phyloP scores from a whole-genome alignment of 2,888 invertebrate species.

The Silvanus unidentatus region DNA sequence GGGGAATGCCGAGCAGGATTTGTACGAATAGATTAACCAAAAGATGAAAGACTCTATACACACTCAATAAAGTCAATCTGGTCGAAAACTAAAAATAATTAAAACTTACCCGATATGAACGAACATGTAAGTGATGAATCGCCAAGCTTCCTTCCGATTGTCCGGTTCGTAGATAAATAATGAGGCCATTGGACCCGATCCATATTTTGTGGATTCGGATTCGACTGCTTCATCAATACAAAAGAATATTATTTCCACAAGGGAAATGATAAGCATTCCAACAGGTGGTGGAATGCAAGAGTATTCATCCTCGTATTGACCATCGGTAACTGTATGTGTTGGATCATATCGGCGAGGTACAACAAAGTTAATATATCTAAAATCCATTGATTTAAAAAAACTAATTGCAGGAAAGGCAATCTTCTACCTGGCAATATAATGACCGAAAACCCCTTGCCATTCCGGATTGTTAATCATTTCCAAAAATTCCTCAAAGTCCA shows the following conservation, averaged over 20 bases:
- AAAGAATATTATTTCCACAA: slow-evolving; percentile 78
- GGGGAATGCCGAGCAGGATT: slow-evolving; percentile 83
- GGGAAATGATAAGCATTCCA: slow-evolving; percentile 84
- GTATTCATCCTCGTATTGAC: slow-evolving; percentile 79
- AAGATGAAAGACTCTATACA: slow-evolving; percentile 76
- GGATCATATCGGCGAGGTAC: slow-evolving; percentile 22
- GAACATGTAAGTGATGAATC: slow-evolving; percentile 92
- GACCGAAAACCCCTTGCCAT: slow-evolving; percentile 59
- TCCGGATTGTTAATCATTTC: slow-evolving; percentile 61
- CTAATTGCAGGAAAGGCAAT: too few relatives aligned
- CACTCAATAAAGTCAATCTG: slow-evolving; percentile 15
- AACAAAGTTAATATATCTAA: slow-evolving; percentile 28
- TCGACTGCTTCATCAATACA: slow-evolving; percentile 38
- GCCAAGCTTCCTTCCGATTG: slow-evolving; percentile 82
- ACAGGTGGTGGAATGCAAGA: slow-evolving; percentile 88
- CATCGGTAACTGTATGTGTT: slow-evolving; percentile 29
- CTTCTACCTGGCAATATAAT: slow-evolving; percentile 57
- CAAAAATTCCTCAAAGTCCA: slow-evolving; percentile 69
- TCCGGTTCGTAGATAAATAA: slow-evolving; percentile 85
- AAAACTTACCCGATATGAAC: slow-evolving; percentile 81
- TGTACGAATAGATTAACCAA: slow-evolving; percentile 88
- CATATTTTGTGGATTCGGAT: slow-evolving; percentile 39
- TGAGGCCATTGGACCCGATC: slow-evolving; percentile 55
- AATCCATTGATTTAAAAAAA: not conserved
- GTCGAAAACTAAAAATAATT: slow-evolving; percentile 6